phyloP scores from a whole-genome alignment of 2,113 vertebrate genomes.

The Acrocephalus arundinaceus region DNA sequence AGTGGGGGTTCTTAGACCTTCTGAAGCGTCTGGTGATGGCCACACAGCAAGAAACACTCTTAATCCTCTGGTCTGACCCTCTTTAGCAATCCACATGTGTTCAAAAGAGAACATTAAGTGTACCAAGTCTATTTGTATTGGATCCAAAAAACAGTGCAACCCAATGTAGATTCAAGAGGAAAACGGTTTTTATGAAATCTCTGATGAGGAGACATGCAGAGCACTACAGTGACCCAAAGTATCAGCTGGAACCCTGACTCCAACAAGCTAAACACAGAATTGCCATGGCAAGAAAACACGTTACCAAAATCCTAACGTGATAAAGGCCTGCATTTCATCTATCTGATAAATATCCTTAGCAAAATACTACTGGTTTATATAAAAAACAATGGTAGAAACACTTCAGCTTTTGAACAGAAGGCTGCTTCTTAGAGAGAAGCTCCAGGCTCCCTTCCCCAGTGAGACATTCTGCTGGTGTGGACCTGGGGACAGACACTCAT shows the following conservation, averaged over 20 bases:
- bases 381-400: not conserved
- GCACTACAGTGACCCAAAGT: not conserved
- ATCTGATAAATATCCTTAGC: not conserved
- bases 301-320: not conserved
- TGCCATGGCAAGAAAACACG: not conserved
- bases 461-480: not conserved
- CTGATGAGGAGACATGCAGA: not conserved
- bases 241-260: not conserved
- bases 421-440: not conserved
- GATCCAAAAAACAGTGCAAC: not conserved
- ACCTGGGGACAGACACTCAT: not conserved
- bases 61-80: not conserved
- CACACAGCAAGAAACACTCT: slow-evolving; percentile 45
- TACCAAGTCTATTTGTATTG: not conserved
- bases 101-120: not conserved
- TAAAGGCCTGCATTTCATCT: not conserved
- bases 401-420: not conserved
- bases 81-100: not conserved
- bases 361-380: not conserved
- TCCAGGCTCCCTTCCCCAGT: not conserved
- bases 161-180: not conserved
- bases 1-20: slow-evolving; percentile 34
- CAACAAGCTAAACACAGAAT: not conserved
- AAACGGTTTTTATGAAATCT: not conserved
- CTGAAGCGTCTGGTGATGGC: slow-evolving; percentile 44